Evolutionary conservation across 2,888 invertebrate species (phyloP).

Genomic region (Drosophila nr. perissopoda): DNA sequence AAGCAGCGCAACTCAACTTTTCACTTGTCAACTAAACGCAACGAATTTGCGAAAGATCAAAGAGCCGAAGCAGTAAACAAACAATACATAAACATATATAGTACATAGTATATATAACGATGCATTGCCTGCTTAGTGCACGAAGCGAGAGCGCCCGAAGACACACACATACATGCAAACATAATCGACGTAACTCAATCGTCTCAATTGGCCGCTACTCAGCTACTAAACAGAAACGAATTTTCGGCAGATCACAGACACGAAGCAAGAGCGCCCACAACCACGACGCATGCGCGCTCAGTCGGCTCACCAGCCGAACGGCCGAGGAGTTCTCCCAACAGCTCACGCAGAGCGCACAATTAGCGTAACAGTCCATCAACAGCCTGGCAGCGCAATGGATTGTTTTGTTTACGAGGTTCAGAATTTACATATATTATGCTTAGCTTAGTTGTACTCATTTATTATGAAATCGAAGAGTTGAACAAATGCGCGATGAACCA

Average conservation of each 20-base stretch:
- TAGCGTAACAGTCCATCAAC: background rate
- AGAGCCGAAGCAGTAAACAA: too few species aligned
- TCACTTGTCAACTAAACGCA: too few species aligned
- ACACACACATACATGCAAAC: background rate
- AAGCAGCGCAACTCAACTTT: too few species aligned
- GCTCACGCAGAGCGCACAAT: background rate
- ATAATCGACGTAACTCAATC: background rate
- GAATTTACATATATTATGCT: background rate
- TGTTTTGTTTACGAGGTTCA: background rate
- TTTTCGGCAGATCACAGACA: background rate
- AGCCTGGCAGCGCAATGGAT: background rate
- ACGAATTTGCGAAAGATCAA: too few species aligned
- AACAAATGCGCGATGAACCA: constrained; percentile 28
- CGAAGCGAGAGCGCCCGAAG: background rate
- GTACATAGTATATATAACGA: background rate
- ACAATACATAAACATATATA: too few species aligned
- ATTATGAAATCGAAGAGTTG: constrained; percentile 32
- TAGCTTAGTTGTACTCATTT: background rate
- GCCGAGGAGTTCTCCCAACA: background rate
- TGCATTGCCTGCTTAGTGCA: background rate
- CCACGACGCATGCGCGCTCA: background rate
- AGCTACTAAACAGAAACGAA: background rate
- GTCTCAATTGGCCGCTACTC: background rate
- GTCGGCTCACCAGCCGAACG: background rate
- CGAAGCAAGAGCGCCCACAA: background rate